Conservation (phyloP, 2,888 invertebrate genomes). For the Macroteleia sp. region DNA sequence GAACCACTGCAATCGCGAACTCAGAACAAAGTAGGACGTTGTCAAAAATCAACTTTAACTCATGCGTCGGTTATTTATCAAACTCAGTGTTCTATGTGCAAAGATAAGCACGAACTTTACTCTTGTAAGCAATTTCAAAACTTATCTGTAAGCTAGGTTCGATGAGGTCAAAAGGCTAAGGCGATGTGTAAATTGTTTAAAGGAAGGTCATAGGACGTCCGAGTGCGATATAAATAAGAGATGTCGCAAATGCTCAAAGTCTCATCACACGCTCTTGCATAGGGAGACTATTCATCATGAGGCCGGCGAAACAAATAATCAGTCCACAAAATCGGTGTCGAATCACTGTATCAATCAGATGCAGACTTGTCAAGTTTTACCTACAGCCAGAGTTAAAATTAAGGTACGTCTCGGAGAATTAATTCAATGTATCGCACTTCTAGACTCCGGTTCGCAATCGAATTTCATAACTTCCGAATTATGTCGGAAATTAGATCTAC, state of each 20-base stretch:
- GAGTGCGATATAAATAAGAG: background rate
- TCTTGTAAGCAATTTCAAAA: conserved; percentile 8
- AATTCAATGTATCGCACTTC: background rate
- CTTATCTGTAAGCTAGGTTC: conserved; percentile 8
- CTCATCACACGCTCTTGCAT: conserved; percentile 24
- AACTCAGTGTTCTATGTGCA: conserved; percentile 9
- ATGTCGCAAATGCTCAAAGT: conserved; percentile 10
- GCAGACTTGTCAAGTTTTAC: background rate
- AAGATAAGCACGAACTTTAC: conserved; percentile 13
- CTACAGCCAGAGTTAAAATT: background rate
- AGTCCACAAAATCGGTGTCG: background rate
- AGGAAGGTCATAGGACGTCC: background rate
- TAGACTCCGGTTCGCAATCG: conserved; percentile 13
- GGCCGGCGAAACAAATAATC: background rate
- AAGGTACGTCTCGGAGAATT: background rate
- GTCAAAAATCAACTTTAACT: background rate
- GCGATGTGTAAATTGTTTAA: conserved; percentile 29
- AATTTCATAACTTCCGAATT: background rate
- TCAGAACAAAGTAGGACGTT: background rate
- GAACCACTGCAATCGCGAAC: background rate
- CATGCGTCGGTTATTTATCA: conserved; percentile 2
- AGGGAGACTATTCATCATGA: background rate
- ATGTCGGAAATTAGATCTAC: background rate
- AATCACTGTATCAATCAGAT: background rate
- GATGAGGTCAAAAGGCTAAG: conserved; percentile 16